Evolutionary conservation across 2,888 invertebrate genomes (phyloP), one percentile per base, ranked within the genome.

Genomic region (Drosophila ochracea): DNA sequence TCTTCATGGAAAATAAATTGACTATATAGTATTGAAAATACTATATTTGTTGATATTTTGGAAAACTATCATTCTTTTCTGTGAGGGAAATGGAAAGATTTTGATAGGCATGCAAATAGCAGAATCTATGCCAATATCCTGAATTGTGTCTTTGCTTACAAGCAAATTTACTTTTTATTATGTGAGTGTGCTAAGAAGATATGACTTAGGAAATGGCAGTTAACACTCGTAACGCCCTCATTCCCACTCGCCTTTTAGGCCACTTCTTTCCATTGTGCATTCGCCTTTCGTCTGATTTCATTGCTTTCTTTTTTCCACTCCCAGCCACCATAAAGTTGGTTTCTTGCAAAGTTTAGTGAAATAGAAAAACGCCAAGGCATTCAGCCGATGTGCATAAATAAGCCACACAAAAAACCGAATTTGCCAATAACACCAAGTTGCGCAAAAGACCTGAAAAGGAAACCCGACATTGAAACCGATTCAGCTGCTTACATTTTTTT

Each of bases 341-440:
- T 73, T 69, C 73, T 68, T 70, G 67, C 70, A 57, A 73, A 78
- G 76, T 84, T 75, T 70, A 80, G 78, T 84, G 73, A 71, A 80
- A 82, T 78, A 80, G 84, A 83, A 84, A 84, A 82, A 75, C 68
- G 69, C 60, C 74, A 72, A 68, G 73, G 65, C 68, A 80, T 54
- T 60, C 79, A 60, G 53, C 47, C 76, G 77, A 70, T 75, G 78
- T 67, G 78, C 83, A 84, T 84, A 84, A 88, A 88, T 83, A 84
- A 79, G 81, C 66, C 70, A 57, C 76, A 77, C 82, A 82, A 83
- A 83, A 76, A 74, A 72, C 79, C 37, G 54, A 84, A 88, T 85
- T 84, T 73, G 74, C 81, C 84, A 84, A 82, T 87, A 77, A 77
- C 71, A 77, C 74, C 68, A 68, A 61, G 47, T 57, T 55, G 72